phyloP scores from a whole-genome alignment of 2,888 invertebrate species.

The Drosophila neotestacea region DNA sequence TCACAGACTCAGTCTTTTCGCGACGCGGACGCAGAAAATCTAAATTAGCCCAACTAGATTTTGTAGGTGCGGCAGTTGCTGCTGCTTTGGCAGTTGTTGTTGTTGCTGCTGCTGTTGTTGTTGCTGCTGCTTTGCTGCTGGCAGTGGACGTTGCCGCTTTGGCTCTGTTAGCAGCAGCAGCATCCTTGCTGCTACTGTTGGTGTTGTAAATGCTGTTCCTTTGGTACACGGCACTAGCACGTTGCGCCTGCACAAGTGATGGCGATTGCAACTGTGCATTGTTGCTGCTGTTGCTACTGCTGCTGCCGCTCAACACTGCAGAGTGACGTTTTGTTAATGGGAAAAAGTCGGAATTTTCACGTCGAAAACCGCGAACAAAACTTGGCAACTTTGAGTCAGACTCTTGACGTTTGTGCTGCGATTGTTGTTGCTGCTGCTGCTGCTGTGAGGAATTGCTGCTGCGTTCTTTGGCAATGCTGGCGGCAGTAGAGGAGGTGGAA shows the following conservation, averaged over 20 bases:
- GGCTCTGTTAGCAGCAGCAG: conserved; percentile 32
- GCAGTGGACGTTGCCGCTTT: conserved; percentile 48
- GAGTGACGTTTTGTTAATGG: conserved; percentile 92
- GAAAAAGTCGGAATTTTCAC: conserved; percentile 94
- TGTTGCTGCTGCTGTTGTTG: conserved; percentile 69
- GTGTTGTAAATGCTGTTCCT: conserved; percentile 87
- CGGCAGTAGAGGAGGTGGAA: conserved; percentile 40
- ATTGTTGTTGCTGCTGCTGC: conserved; percentile 27
- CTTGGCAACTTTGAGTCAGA: conserved; percentile 90
- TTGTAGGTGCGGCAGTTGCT: conserved; percentile 56
- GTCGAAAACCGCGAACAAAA: conserved; percentile 91
- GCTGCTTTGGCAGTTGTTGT: conserved; percentile 11
- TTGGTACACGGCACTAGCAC: conserved; percentile 90
- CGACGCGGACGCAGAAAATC: conserved; percentile 89
- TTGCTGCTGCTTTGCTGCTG: conserved; percentile 76
- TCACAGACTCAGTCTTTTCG: conserved; percentile 96
- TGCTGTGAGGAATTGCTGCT: conserved; percentile 30
- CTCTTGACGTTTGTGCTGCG: conserved; percentile 89
- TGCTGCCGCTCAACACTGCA: conserved; percentile 87
- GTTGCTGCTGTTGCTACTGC: conserved; percentile 62
- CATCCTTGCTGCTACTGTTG: conserved; percentile 32
- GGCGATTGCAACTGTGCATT: conserved; percentile 70
- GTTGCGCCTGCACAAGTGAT: conserved; percentile 86
- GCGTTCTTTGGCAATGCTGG: conserved; percentile 73
- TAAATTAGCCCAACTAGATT: conserved; percentile 83